Conservation (phyloP, 1,140 invertebrate species). For the Wiebesia pumilae region DNA sequence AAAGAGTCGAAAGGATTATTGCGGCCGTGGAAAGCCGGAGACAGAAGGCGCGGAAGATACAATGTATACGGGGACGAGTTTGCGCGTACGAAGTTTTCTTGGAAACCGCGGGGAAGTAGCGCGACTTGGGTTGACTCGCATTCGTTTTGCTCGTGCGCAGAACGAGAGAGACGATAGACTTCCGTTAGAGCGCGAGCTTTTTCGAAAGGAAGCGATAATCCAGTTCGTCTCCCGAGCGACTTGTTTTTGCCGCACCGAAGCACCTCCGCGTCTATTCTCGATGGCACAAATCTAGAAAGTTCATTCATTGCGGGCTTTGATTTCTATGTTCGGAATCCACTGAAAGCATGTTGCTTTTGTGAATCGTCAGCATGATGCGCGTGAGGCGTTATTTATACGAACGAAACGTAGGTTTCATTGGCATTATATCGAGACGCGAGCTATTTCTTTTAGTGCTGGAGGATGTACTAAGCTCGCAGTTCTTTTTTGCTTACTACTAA, state of each 20-base stretch:
- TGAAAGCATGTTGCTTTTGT: background rate
- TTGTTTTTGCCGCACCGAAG: background rate
- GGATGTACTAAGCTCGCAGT: background rate
- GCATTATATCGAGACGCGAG: background rate
- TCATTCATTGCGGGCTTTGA: background rate
- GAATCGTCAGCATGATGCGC: background rate
- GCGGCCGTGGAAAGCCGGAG: background rate
- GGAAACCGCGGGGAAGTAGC: conserved; percentile 15
- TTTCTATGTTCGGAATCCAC: background rate
- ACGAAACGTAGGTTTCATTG: conserved; percentile 3
- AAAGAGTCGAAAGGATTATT: conserved; percentile 1
- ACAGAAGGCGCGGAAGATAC: conserved; percentile 8
- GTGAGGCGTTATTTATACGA: background rate
- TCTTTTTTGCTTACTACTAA: no score
- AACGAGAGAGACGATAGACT: background rate
- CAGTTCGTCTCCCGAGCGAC: background rate
- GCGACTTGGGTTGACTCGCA: background rate
- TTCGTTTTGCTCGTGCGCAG: background rate
- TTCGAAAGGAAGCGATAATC: conserved; percentile 23
- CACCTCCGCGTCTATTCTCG: background rate
- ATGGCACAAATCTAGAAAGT: conserved; percentile 3
- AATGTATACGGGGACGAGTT: background rate
- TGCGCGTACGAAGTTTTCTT: conserved; percentile 9
- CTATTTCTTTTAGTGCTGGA: background rate
- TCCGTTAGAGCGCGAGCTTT: background rate